Evolutionary conservation across 2,888 invertebrate genomes (phyloP), one percentile per base, ranked within the genome.

Genomic region (Protodeltote pygarga): DNA sequence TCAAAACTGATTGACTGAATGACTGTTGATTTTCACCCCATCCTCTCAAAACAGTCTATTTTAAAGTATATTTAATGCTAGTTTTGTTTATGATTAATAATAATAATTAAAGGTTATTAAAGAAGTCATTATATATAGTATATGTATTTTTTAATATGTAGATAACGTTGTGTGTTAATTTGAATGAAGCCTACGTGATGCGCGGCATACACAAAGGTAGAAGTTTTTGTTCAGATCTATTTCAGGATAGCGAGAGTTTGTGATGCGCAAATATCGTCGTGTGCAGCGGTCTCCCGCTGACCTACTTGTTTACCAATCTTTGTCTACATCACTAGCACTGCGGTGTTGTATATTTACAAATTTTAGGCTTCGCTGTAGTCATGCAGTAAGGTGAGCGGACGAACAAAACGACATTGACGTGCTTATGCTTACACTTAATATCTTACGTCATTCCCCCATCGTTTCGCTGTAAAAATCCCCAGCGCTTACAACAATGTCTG

Each of bases 211-310:
- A 37, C 27, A 37, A 31, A 49, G 33, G 34, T 49, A 40, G 34
- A 45, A 67, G 52, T 52, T 65, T 65, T 52, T 37, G 53, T 47
- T 33, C 21, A 21, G 25, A 39, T 64, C 62, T 73, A 73, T 73
- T 71, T 70, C 54, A 41, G 41, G 51, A 59, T 39, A 50, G 42
- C 13, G 45, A 59, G 40, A 60, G 45, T 71, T 65, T 65, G 62
- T 57, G 61, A 55, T 61, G 58, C 55, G 62, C 57, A 62, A 70
- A 69, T 73, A 51, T 51, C 60, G 70, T 59, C 52, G 63, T 50
- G 57, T 66, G 65, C 61, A 65, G 38, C 50, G 55, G 45, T 52
- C 63, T 70, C 65, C 59, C 59, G 51, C 29, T 65, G 74, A 75
- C 71, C 74, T 67, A 70, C 49, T 71, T 73, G 41, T 44, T 35